Percentiles rank a stretch among this genome's conserved stretches.
Conservation (phyloP, 2,888 invertebrate genomes). For the Sthenelais limicola region DNA sequence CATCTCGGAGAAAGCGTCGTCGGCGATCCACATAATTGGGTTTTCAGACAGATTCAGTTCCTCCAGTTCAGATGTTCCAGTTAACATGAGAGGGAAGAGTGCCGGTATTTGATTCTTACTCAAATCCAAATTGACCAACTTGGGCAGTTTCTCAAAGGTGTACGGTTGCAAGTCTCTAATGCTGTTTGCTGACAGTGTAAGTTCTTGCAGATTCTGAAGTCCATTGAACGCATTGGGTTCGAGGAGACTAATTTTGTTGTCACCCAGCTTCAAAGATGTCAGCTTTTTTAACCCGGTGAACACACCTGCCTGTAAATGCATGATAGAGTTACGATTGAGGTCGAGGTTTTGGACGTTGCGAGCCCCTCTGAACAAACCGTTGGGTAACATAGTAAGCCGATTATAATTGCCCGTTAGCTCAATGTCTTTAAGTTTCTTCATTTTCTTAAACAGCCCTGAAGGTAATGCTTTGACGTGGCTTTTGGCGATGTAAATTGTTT, state of each 20-base stretch:
- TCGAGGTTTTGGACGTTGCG: conserved; percentile 42
- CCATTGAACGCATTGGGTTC: conserved; percentile 49
- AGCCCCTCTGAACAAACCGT: conserved; percentile 47
- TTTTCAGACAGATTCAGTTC: conserved; percentile 49
- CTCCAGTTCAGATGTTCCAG: conserved; percentile 46
- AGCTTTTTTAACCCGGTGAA: conserved; percentile 48
- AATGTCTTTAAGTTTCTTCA: conserved; percentile 43
- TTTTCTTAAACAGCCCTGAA: conserved; percentile 46
- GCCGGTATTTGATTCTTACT: conserved; percentile 51
- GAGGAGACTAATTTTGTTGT: conserved; percentile 45
- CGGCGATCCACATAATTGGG: conserved; percentile 48
- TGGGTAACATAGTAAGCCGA: conserved; percentile 33
- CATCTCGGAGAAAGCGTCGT: conserved; percentile 48
- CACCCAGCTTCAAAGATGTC: conserved; percentile 41
- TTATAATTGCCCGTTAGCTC: conserved; percentile 45
- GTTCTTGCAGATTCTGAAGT: conserved; percentile 41
- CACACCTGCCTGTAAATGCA: conserved; percentile 40
- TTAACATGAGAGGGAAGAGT: conserved; percentile 53
- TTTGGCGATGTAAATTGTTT: conserved; percentile 32
- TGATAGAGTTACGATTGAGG: conserved; percentile 45
- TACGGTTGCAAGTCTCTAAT: conserved; percentile 52
- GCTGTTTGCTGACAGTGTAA: conserved; percentile 47
- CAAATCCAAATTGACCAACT: conserved; percentile 48
- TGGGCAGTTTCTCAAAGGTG: conserved; percentile 43
- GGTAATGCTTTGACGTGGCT: conserved; percentile 45